phyloP scores from a whole-genome alignment of 1,140 invertebrate genomes.

The Macrosteles quadrilineatus region DNA sequence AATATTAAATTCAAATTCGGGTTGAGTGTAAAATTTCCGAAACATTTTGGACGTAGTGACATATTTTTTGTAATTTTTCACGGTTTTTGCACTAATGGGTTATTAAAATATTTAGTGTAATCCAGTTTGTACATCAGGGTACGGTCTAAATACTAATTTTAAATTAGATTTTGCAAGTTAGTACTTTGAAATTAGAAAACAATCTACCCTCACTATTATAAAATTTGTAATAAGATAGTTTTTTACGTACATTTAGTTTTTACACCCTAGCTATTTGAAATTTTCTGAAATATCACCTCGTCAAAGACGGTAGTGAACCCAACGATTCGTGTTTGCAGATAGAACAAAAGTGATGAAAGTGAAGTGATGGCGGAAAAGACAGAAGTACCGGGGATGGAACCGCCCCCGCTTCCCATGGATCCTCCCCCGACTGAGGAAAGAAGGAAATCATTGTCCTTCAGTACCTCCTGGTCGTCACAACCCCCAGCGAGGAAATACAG shows the following conservation, averaged over 20 bases:
- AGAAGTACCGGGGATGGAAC: not conserved
- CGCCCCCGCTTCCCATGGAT: conserved; percentile 10
- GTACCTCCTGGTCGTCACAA: conserved; percentile 29
- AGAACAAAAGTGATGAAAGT: not conserved
- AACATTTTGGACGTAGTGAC: too few species aligned
- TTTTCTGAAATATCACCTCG: not conserved
- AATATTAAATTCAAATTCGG: not conserved
- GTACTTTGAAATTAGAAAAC: too few species aligned
- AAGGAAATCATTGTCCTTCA: conserved; percentile 33
- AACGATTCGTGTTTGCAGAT: not conserved
- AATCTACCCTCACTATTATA: too few species aligned
- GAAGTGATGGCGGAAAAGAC: not conserved
- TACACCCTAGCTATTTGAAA: not conserved
- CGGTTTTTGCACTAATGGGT: too few species aligned
- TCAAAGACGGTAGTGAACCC: not conserved
- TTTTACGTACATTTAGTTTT: too few species aligned
- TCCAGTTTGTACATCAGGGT: too few species aligned
- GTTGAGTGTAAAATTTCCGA: too few species aligned
- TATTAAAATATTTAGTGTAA: too few species aligned
- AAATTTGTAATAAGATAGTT: too few species aligned
- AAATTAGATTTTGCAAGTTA: too few species aligned
- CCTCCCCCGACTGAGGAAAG: conserved; percentile 15
- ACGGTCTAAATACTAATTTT: too few species aligned
- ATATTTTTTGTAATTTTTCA: too few species aligned
- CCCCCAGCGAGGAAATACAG: conserved; percentile 29